Evolutionary conservation across 2,888 invertebrate species (phyloP).

Genomic region (Ptychoptera contaminata): DNA sequence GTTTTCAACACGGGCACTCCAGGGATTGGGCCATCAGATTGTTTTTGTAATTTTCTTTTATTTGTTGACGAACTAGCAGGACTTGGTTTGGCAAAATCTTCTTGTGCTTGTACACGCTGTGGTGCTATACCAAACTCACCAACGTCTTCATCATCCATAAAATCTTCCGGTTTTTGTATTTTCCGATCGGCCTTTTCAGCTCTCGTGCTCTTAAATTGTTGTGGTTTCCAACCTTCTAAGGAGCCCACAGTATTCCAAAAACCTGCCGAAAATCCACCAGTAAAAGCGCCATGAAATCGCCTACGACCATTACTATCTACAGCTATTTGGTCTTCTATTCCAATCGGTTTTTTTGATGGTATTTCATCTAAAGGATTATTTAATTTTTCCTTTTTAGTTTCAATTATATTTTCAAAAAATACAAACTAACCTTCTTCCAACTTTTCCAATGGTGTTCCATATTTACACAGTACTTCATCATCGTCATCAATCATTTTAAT

Average conservation of each 20-base stretch:
- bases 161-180: conserved; percentile 70
- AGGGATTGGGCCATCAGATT: conserved; percentile 22
- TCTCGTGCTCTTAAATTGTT: conserved; percentile 79
- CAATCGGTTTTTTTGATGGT: conserved; percentile 63
- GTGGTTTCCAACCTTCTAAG: conserved; percentile 87
- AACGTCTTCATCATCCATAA: conserved; percentile 96
- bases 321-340: conserved; percentile 74
- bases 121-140: conserved; percentile 94
- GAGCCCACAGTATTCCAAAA: conserved; percentile 95
- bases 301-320: conserved; percentile 77
- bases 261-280: conserved; percentile 94
- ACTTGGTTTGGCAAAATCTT: conserved; percentile 45
- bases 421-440: conserved; percentile 59
- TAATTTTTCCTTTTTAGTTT: not conserved
- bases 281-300: conserved; percentile 97
- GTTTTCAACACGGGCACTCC: conserved; percentile 57
- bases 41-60: conserved; percentile 27
- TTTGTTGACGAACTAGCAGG: conserved; percentile 14
- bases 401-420: not conserved
- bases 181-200: conserved; percentile 39
- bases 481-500: conserved; percentile 37
- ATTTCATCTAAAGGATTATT: conserved; percentile 44
- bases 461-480: conserved; percentile 50
- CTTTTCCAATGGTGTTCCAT: conserved; percentile 67
- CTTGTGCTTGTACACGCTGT: conserved; percentile 60